Base-by-base conservation (phyloP, 2,888 invertebrate genomes). In the Phengaris arion region DNA sequence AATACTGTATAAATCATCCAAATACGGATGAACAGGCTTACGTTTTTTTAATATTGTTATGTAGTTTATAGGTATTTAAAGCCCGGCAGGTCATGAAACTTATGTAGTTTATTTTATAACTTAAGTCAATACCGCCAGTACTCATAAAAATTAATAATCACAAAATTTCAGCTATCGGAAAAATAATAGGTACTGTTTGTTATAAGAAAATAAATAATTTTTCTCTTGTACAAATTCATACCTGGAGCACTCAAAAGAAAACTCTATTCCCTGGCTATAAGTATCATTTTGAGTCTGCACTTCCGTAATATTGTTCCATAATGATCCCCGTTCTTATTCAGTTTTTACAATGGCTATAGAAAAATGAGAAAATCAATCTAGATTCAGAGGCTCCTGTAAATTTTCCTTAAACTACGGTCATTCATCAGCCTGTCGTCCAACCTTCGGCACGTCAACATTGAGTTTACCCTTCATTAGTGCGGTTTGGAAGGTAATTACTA, bases 331-430 rank as follows among this genome's bases (percentile, higher is more conserved):
- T 46, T 48, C 69, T 46, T 69, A 69, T 69, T 69, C 69, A 69
- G 48, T 69, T 69, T 64, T 69, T 48, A 69, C 69, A 69, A 69
- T 69, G 69, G 69, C 69, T 69, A 48, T 69, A 15, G 69, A 69
- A 69, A 69, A 69, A 69, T 69, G 48, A 9, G 48, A 69, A 69
- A 69, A 69, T 69, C 69, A 69, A 69, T 69, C 69, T 69, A 48
- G 46, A 69, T 69, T 69, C 69, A 69, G 46, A 48, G 48, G 51
- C 52, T 68, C 68, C 54, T 52, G 52, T 68, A 74, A 68, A 74
- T 74, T 68, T 51, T 74, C n/a, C 46, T 54, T 35, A 73, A 73
- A 54, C 22, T 73, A 10, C 51, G 48, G 22, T 54, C 22, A 22
- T 54, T 52, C 51, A 73, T 35, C 13, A 54, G 72, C 15, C 52